A percentile compares a stretch with the other conserved stretches of the same genome.
Evolutionary conservation across 2,113 vertebrate species (phyloP).

Genomic region (Mustelus asterias): DNA sequence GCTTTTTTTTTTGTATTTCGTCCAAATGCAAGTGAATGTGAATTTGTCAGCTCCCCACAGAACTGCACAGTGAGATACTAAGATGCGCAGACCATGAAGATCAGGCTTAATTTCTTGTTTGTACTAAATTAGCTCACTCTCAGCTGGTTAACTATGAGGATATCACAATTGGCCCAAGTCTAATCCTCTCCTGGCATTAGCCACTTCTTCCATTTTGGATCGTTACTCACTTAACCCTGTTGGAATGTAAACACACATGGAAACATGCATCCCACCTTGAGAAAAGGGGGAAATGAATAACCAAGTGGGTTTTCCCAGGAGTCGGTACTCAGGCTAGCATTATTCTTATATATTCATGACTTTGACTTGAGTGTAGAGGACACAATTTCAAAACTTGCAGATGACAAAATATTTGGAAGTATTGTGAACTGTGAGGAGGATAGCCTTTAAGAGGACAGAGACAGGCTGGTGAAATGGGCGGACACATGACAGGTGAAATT

Average conservation of each 20-base stretch:
- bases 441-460: background rate
- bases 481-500: background rate
- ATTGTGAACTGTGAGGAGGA: background rate
- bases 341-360: background rate
- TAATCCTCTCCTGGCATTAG: background rate
- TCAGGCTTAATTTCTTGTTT: conserved; percentile 15
- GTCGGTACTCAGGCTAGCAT: background rate
- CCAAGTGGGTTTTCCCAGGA: background rate
- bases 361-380: background rate
- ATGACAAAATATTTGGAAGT: background rate
- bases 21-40: background rate
- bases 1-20: background rate
- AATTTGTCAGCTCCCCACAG: background rate
- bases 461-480: background rate
- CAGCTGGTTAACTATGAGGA: background rate
- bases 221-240: background rate
- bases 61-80: background rate
- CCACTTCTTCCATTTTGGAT: background rate
- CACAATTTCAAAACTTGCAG: background rate
- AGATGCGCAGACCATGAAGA: background rate
- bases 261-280: too few relatives aligned
- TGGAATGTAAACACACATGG: background rate
- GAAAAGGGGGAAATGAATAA: background rate
- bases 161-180: background rate
- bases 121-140: background rate